Evolutionary conservation across 2,888 invertebrate species (phyloP), one percentile per base, ranked within the genome.

Genomic region (Serripes groenlandicus): DNA sequence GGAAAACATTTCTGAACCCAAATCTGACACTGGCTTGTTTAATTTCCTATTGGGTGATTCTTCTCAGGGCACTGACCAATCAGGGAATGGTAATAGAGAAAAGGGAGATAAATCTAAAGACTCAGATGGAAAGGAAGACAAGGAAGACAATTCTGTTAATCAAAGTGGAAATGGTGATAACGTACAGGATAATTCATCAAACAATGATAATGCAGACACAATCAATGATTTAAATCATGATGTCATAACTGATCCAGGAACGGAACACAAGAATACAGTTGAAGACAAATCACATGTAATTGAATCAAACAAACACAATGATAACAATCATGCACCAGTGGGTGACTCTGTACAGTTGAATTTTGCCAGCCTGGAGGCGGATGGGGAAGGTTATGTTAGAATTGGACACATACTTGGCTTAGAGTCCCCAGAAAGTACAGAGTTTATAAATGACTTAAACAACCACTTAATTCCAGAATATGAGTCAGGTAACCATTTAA

Each of bases 1-100:
- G 81, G 93, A 94, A 30, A 81, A 88, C 37, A 83, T 92, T 60
- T 64, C 85, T 9, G 83, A 83, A 23, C 91, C 92, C 32, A 78
- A 86, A 21, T 70, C 86, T 49, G 84, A 82, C 60, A 77, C 80
- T n/a, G 75, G 77, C 26, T 72, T 88, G 69, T 90, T 90, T 83
- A 80, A 87, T 69, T 88, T 90, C 78, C 75, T 83, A 26, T 75
- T 80, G 11, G 77, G 78, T 68, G 78, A 79, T 66, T 81, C 76
- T 49, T 78, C 87, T 88, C 88, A 88, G 88, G 89, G 86, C 73
- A 69, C 76, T 28, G 79, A 85, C 54, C 75, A 78, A 35, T 70
- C 78, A 69, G 79, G 78, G 52, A 62, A 75, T 23, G 18, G 66
- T 54, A 54, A 49, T 2, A 35, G 34, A 23, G 76, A 58, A 23